Evolutionary conservation across 1,140 invertebrate species (phyloP), one percentile per base, ranked within the genome.

Genomic region (Papilio polytes): DNA sequence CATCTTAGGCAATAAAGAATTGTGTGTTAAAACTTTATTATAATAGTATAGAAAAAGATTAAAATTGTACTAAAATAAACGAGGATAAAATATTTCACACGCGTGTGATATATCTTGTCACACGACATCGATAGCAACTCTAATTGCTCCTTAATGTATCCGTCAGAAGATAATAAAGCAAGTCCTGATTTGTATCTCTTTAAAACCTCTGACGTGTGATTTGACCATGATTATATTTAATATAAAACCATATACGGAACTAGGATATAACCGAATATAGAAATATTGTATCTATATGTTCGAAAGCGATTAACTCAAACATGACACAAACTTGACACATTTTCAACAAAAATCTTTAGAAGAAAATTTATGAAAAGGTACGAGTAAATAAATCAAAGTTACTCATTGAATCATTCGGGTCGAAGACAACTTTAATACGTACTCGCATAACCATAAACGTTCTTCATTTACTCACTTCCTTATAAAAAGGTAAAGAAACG

Each of bases 391-490:
- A 59, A 59, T 59, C 56, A 59, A 59, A 56, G 20, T 15, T 59
- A 56, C 53, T 56, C 53, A 56, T 56, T 18, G 53, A n/a, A 15
- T 18, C 20, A 8, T 8, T 59, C 56, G 2, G 18, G 18, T 59
- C 18, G 56, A 59, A 59, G 56, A 59, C 20, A 59, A 22, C 20
- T 20, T 59, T 20, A 59, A 59, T 59, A 59, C 20, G 20, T 59
- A 59, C 56, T 59, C 56, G n/a, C 9, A 20, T 20, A 59, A 20
- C 56, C 56, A 59, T 59, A 59, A 59, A 59, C 56, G 56, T 59
- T 63, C 59, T 63, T 63, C 73, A 74, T 74, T 74, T 74, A 51
- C 12, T 48, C 59, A 63, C 59, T 63, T 63, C 59, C 59, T 63
- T 63, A 63, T 63, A 63, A 63, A 63, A 63, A 63, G 59, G 20